Conservation (phyloP, 2,113 vertebrate species). For the Coptodon rendalli region DNA sequence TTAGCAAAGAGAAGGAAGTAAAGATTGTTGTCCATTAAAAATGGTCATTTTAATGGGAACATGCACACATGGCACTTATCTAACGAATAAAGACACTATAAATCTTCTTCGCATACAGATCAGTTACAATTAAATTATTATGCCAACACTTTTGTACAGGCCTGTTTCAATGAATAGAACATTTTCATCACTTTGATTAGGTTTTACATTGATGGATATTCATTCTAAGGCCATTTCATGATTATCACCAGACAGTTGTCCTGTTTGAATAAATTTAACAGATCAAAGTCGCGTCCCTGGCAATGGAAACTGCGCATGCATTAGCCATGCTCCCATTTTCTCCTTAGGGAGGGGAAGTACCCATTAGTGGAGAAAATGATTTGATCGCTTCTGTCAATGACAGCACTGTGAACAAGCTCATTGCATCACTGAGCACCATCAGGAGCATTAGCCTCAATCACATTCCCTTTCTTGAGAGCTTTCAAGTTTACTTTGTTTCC, state of each 20-base stretch:
- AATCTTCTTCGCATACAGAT: background rate
- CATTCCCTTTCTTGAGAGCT: background rate
- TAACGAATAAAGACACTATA: background rate
- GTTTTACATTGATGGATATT: background rate
- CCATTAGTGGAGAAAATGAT: slow-evolving; percentile 57
- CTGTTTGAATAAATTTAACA: slow-evolving; percentile 36
- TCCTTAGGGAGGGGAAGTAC: slow-evolving; percentile 28
- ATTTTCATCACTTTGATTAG: slow-evolving; percentile 26
- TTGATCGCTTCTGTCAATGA: slow-evolving; percentile 53
- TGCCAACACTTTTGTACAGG: background rate
- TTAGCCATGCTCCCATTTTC: background rate
- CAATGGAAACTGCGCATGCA: background rate
- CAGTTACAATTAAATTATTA: background rate
- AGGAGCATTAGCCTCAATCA: slow-evolving; percentile 24
- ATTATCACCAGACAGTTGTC: slow-evolving; percentile 17
- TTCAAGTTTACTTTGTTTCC: slow-evolving; percentile 16
- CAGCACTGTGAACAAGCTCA: slow-evolving; percentile 1
- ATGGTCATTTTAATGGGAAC: background rate
- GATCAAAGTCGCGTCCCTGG: slow-evolving; percentile 8
- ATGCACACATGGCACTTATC: background rate
- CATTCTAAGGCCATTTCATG: background rate
- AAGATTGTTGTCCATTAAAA: background rate
- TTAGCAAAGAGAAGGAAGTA: background rate
- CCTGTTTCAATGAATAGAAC: slow-evolving; percentile 3
- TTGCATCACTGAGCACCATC: slow-evolving; percentile 17